These are phyloP conservation scores for Cyrtonyx montezumae DNA, from an alignment of 2,113 vertebrate species.

Conservation along the genomic window DNA sequence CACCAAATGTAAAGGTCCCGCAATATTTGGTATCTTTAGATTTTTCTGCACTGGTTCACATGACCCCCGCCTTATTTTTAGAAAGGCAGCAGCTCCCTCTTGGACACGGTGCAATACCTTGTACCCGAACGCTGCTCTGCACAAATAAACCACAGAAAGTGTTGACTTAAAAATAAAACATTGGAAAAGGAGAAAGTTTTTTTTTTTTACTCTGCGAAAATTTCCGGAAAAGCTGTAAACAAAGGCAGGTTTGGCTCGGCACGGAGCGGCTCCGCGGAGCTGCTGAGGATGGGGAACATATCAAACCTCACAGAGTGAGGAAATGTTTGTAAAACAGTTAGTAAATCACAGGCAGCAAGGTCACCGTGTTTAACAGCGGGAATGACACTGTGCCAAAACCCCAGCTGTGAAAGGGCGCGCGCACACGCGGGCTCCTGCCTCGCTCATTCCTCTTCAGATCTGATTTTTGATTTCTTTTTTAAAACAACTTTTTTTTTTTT, in stretches of 20 bases:
- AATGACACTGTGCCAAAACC: conserved; percentile 82
- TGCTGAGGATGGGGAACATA: conserved; percentile 75
- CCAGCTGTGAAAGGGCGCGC: conserved; percentile 90
- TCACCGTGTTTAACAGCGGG: conserved; percentile 81
- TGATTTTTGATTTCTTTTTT: neutral
- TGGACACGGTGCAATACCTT: conserved; percentile 89
- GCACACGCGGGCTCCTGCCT: conserved; percentile 53
- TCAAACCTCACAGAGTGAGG: conserved; percentile 84
- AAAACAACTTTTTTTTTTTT: neutral
- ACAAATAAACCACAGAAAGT: conserved; percentile 92
- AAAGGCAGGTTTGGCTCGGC: conserved; percentile 88
- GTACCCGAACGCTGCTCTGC: conserved; percentile 84
- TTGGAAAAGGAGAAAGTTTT: conserved; percentile 78
- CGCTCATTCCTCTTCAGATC: neutral
- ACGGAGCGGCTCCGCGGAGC: conserved; percentile 68
- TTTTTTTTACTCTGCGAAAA: conserved; percentile 79
- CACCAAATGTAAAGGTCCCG: conserved; percentile 83
- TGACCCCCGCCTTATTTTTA: conserved; percentile 84
- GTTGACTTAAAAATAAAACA: conserved; percentile 93
- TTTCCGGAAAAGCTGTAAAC: conserved; percentile 94
- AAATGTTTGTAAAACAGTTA: conserved; percentile 89
- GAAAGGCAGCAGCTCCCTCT: conserved; percentile 80
- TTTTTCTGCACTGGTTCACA: conserved; percentile 82
- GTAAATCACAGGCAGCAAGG: conserved; percentile 86
- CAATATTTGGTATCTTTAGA: conserved; percentile 84